Base-by-base conservation (phyloP, 2,888 invertebrate genomes). In the Oscheius sp. region DNA sequence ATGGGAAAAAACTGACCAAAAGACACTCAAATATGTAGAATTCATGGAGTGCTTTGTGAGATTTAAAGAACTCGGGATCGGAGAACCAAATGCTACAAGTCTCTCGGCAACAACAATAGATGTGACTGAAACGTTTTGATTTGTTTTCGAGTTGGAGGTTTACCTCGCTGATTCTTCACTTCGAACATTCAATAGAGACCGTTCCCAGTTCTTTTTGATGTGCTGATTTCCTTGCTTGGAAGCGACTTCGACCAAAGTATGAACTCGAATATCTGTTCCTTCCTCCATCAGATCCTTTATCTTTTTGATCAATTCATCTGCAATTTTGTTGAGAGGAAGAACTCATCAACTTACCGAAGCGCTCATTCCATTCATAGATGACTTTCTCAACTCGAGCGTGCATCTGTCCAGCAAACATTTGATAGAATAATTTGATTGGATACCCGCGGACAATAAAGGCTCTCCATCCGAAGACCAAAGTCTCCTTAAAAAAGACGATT, bases 391-490 rank as follows among this genome's bases (percentile, higher is more conserved):
- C 34, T 20, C 17, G 33, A 10, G n/a, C 10, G 20, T n/a, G 33
- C 55, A 55, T 55, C 3, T 55, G 17, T 17, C 25, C 33, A 23
- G 33, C n/a, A 34, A 55, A 55, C 20, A n/a, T 17, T 2, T 33
- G 17, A 8, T n/a, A 34, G 20, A 17, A 55, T 4, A 17, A 33
- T 20, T 55, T 55, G n/a, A 55, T n/a, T 6, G 55, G 34, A 3
- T 34, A 33, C 4, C 55, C 55, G 8, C 20, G 37, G n/a, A 34
- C 34, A 17, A 55, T 55, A n/a, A 55, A 55, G 12, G 23, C 23
- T 55, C 55, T 55, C 55, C 55, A 55, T 4, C 55, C 55, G 23
- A 55, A 55, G 2, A 34, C 17, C 17, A 55, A 55, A 17, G 55
- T 23, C 34, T 55, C 55, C 55, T 55, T n/a, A 17, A 55, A 33